Base-by-base conservation (phyloP, 1,140 invertebrate species). In the Trichoplusia ni region DNA sequence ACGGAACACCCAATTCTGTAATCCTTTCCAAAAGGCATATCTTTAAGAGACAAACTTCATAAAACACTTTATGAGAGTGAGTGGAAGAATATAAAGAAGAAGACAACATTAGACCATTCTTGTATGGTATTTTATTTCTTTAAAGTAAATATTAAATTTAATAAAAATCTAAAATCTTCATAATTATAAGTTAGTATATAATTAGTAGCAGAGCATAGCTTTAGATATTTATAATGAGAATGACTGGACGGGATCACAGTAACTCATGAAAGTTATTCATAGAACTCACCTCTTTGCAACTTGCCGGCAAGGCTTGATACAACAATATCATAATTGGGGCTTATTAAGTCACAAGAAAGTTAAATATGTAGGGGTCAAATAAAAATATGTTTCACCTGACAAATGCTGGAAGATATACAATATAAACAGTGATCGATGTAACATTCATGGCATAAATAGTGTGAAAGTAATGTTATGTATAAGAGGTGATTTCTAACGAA, bases 201-300 rank as follows among this genome's bases (percentile, higher is more conserved):
- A 27, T 65, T 60, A 60, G 29, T 46, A 35, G 13, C 31, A 19
- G 19, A 44, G 53, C 53, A 31, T 23, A 69, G 53, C 60, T 40
- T 35, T 27, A 64, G 7, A 19, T 47, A 18, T 63, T 54, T 19
- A 14, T 13, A 61, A 58, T 65, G 61, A 68, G 33, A 58, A 64
- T 65, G 59, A 44, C 35, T 27, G 19, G 49, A n/a, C n/a, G 38
- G 33, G 42, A 47, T 33, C 19, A 59, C 13, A 59, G 33, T 54
- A 58, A 42, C 42, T 44, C 33, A 47, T 38, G 42, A 51, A 56
- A 47, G 53, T 25, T 65, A 19, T 67, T 70, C 29, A 71, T 82
- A 89, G 80, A 89, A 90, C 88, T 90, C 85, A 90, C 88, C 88
- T 89, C 78, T 71, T 67, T 58, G 66, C 46, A 71, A 62, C 65